phyloP scores from a whole-genome alignment of 1,140 invertebrate species.

The Hylaeus anthracinus region DNA sequence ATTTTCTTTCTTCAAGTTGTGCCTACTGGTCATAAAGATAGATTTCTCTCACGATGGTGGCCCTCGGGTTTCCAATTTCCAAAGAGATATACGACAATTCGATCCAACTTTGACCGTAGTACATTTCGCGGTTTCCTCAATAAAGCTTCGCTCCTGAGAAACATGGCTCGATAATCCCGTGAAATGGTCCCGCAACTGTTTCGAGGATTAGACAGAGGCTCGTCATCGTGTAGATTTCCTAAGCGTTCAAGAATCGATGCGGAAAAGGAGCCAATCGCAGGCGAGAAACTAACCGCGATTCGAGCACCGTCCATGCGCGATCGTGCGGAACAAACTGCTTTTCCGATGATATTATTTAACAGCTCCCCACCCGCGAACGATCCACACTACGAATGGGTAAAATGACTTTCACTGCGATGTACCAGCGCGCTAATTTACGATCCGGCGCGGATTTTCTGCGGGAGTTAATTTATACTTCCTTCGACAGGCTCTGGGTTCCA shows the following conservation, averaged over 20 bases:
- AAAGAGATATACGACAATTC: neutral
- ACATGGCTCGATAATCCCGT: neutral
- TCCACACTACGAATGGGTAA: slow-evolving; percentile 10
- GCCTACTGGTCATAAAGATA: too few species aligned
- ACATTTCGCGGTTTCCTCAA: neutral
- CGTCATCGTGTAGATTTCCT: slow-evolving; percentile 30
- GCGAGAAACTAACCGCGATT: slow-evolving; percentile 40
- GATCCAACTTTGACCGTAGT: neutral
- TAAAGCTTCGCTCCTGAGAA: neutral
- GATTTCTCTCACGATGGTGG: too few species aligned
- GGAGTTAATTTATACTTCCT: neutral
- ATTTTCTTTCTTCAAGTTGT: too few species aligned
- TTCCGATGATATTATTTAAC: slow-evolving; percentile 50
- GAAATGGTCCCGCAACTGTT: slow-evolving; percentile 5
- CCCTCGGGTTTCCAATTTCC: neutral
- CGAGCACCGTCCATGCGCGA: slow-evolving; percentile 32
- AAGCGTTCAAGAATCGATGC: slow-evolving; percentile 42
- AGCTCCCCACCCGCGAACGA: slow-evolving; percentile 31
- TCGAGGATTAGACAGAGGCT: slow-evolving; percentile 25
- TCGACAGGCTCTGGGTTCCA: neutral
- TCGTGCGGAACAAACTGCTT: slow-evolving; percentile 53
- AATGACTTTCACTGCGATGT: slow-evolving; percentile 35
- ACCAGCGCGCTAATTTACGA: slow-evolving; percentile 11
- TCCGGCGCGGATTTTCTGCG: neutral
- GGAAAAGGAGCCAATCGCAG: slow-evolving; percentile 42